A percentile compares a stretch with the other conserved stretches of the same genome.
Evolutionary conservation across 2,888 invertebrate species (phyloP).

Genomic region (Metalampra italica): DNA sequence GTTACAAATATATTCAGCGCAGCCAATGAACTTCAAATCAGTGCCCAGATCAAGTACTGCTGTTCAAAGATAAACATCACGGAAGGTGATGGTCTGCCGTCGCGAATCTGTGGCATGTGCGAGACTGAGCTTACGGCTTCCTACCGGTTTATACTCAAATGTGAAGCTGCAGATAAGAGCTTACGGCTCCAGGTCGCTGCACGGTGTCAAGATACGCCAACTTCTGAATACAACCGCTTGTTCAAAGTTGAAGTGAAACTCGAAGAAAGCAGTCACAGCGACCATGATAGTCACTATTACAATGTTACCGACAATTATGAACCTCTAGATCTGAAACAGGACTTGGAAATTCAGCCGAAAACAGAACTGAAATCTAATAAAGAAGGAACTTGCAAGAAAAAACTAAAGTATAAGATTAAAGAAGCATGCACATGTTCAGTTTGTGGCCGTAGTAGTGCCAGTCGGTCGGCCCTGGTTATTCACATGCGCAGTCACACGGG

Average conservation of each 20-base stretch:
- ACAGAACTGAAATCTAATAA: background rate
- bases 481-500: slow-evolving; percentile 56
- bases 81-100: slow-evolving; percentile 47
- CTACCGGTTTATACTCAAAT: slow-evolving; percentile 48
- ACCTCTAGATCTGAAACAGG: background rate
- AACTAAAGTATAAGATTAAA: slow-evolving; percentile 18
- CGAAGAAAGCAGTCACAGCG: slow-evolving; percentile 26
- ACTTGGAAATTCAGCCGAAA: slow-evolving; percentile 3
- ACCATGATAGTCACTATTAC: slow-evolving; percentile 20
- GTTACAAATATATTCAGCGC: slow-evolving; percentile 33
- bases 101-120: slow-evolving; percentile 41
- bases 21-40: slow-evolving; percentile 22
- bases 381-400: slow-evolving; percentile 25
- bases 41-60: slow-evolving; percentile 47
- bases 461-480: slow-evolving; percentile 36
- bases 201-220: slow-evolving; percentile 7
- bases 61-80: slow-evolving; percentile 40
- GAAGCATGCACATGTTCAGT: slow-evolving; percentile 31
- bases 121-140: slow-evolving; percentile 35
- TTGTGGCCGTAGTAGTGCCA: slow-evolving; percentile 41
- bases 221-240: slow-evolving; percentile 9
- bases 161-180: slow-evolving; percentile 47
- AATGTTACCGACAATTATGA: slow-evolving; percentile 15
- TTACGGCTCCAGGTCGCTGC: slow-evolving; percentile 26
- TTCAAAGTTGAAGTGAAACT: slow-evolving; percentile 37